phyloP scores from a whole-genome alignment of 2,888 invertebrate genomes.

The Meiosimyza platycephala region DNA sequence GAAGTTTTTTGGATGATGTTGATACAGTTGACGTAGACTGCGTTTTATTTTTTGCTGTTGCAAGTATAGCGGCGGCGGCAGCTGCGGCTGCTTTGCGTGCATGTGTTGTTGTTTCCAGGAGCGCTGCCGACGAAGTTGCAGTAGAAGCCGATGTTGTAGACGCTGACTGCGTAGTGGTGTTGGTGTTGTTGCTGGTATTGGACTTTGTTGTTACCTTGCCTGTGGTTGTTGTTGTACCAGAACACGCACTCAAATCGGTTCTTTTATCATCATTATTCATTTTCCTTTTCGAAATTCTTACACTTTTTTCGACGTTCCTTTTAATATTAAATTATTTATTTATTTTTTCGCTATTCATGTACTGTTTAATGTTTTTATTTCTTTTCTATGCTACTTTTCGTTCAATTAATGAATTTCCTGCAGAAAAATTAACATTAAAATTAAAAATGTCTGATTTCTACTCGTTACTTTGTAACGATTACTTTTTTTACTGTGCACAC shows the following conservation, averaged over 20 bases:
- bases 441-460: too few relatives aligned
- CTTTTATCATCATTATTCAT: constrained; percentile 45
- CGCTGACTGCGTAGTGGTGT: constrained; percentile 21
- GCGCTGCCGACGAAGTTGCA: background rate
- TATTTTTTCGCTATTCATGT: constrained; percentile 21
- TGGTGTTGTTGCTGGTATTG: constrained; percentile 38
- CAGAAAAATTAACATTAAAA: too few relatives aligned
- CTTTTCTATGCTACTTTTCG: too few relatives aligned
- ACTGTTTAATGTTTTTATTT: constrained; percentile 11
- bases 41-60: constrained; percentile 31
- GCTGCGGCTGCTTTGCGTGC: constrained; percentile 31
- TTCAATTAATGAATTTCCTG: too few relatives aligned
- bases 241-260: constrained; percentile 43
- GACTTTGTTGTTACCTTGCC: constrained; percentile 35
- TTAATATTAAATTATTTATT: background rate
- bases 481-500: too few relatives aligned
- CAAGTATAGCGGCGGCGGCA: constrained; percentile 29
- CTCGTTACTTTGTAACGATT: too few relatives aligned
- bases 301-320: constrained; percentile 26
- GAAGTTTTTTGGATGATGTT: background rate
- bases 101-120: constrained; percentile 31
- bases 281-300: constrained; percentile 31
- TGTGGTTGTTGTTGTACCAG: constrained; percentile 39
- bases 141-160: constrained; percentile 22
- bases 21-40: background rate